Conservation (phyloP, 1,140 invertebrate species). For the Oryzaephilus surinamensis region DNA sequence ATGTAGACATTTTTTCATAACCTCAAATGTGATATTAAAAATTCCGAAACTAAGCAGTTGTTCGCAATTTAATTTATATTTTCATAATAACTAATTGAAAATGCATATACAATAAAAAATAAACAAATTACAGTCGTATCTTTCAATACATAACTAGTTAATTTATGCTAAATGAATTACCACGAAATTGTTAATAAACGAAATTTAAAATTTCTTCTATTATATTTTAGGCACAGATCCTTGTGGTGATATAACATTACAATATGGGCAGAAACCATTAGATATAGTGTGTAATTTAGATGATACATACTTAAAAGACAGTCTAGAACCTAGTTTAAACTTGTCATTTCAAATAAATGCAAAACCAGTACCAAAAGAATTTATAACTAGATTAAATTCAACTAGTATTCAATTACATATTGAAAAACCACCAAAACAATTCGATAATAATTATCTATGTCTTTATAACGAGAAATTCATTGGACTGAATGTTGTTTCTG, state of each 20-base stretch:
- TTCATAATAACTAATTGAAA: too few relatives aligned
- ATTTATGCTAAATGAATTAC: too few relatives aligned
- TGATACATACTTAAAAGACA: conserved; percentile 5
- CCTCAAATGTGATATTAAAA: too few relatives aligned
- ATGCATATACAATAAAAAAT: too few relatives aligned
- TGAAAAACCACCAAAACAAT: conserved; percentile 6
- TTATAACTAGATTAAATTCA: background rate
- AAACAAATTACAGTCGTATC: too few relatives aligned
- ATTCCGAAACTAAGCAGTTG: too few relatives aligned
- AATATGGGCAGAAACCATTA: conserved; percentile 19
- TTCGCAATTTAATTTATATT: too few relatives aligned
- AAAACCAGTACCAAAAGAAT: conserved; percentile 9
- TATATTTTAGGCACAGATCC: conserved; percentile 17
- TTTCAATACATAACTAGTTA: too few relatives aligned
- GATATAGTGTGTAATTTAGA: conserved; percentile 18
- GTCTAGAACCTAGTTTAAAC: conserved; percentile 12
- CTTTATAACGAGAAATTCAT: conserved; percentile 3
- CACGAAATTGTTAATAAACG: too few relatives aligned
- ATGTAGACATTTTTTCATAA: too few relatives aligned
- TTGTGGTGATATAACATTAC: conserved; percentile 14
- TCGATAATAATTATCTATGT: conserved; percentile 3
- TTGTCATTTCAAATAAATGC: conserved; percentile 10
- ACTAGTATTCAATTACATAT: conserved; percentile 14
- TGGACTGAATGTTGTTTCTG: conserved; percentile 17
- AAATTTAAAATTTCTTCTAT: too few relatives aligned